phyloP scores from a whole-genome alignment of 2,888 invertebrate species.

The Melanostoma mellinum region DNA sequence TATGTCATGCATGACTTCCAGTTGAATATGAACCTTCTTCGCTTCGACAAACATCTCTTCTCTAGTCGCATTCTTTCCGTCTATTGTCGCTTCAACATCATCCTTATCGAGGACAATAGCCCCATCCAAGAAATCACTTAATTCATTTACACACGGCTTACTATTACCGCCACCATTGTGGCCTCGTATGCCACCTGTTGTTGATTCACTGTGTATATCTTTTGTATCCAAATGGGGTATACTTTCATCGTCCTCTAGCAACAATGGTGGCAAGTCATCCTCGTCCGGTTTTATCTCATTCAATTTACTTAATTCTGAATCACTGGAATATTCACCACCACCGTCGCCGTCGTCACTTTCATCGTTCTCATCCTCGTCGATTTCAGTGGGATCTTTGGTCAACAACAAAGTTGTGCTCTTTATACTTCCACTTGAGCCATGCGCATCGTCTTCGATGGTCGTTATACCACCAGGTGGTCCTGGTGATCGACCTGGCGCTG shows the following conservation, averaged over 20 bases:
- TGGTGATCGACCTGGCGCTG: conserved; percentile 87
- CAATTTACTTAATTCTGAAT: conserved; percentile 63
- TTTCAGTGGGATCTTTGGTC: conserved; percentile 65
- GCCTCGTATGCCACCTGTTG: conserved; percentile 34
- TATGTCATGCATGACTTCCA: conserved; percentile 77
- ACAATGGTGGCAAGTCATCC: conserved; percentile 46
- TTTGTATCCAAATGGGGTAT: conserved; percentile 41
- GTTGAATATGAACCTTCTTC: conserved; percentile 68
- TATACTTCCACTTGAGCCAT: conserved; percentile 64
- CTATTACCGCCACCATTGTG: neutral
- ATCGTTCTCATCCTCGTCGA: conserved; percentile 53
- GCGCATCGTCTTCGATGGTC: conserved; percentile 66
- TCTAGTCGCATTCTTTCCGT: conserved; percentile 37
- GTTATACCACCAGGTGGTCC: conserved; percentile 83
- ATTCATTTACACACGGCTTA: conserved; percentile 73
- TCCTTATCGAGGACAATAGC: conserved; percentile 73
- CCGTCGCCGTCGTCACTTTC: conserved; percentile 34
- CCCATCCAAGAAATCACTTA: conserved; percentile 75
- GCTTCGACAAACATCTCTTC: conserved; percentile 30
- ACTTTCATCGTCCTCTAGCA: conserved; percentile 18
- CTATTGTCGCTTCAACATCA: conserved; percentile 10
- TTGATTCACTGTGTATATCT: conserved; percentile 31
- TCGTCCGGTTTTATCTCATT: conserved; percentile 68
- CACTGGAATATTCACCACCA: conserved; percentile 56
- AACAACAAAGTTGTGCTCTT: conserved; percentile 52